These are phyloP conservation scores for Amblyopsis hoosieri DNA, from an alignment of 2,797 vertebrate species.

Conservation along the genomic window DNA sequence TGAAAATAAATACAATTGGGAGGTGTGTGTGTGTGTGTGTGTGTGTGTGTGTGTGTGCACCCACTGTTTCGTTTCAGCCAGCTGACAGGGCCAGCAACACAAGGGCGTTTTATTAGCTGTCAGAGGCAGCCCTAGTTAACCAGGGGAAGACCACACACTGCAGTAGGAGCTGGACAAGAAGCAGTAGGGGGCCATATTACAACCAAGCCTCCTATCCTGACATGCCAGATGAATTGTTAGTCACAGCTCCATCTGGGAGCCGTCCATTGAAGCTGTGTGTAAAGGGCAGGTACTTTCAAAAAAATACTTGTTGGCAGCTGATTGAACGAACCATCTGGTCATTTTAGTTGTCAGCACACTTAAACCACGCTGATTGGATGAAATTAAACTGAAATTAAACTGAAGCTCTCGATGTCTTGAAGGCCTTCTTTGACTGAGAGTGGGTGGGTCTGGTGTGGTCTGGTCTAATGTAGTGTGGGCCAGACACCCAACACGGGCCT, in stretches of 20 bases:
- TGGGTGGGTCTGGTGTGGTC: conserved; percentile 32
- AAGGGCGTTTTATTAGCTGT: conserved; percentile 20
- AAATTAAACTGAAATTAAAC: no score
- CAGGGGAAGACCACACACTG: neutral
- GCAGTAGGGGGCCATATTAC: no score
- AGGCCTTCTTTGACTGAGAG: conserved; percentile 45
- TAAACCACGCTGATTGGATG: no score
- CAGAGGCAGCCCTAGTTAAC: conserved; percentile 16
- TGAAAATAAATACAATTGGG: conserved; percentile 1
- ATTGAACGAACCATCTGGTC: no score
- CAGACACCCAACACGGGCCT: conserved; percentile 61
- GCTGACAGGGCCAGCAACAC: conserved; percentile 32
- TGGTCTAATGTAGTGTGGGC: conserved; percentile 41
- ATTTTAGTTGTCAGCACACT: no score
- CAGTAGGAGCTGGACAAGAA: conserved; percentile 17
- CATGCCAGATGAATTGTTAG: conserved; percentile 1
- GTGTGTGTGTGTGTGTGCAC: no score
- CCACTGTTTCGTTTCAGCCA: no score
- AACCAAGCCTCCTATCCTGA: conserved; percentile 20
- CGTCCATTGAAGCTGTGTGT: no score
- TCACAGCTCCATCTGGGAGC: no score
- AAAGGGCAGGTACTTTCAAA: no score
- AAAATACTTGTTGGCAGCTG: no score
- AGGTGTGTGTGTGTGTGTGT: neutral
- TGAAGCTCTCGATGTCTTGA: conserved; percentile 44